Evolutionary conservation across 2,888 invertebrate genomes (phyloP), one percentile per base, ranked within the genome.

Genomic region (Catocala sponsa): DNA sequence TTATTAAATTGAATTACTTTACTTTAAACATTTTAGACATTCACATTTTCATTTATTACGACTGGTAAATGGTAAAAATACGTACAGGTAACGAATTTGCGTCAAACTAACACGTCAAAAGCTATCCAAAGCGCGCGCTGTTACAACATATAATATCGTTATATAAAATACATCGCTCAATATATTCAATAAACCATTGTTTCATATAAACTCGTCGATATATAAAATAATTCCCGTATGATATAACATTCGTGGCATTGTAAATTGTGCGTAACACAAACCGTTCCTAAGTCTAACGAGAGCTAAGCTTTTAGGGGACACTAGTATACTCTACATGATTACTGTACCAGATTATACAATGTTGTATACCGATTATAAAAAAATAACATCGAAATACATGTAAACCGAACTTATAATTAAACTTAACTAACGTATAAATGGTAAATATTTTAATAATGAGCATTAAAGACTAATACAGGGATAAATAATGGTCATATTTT

Each of bases 361-460:
- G 62, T n/a, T 72, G 70, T 75, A 65, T 60, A 69, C 47, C 68
- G 72, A 82, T 78, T 60, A 79, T 80, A 79, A 79, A 83, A 83
- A 86, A 85, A 80, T 81, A 85, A 86, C 80, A 83, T 85, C 79
- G 78, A 87, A 85, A 79, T 74, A 72, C 64, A 72, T 81, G 79
- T 82, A 86, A 84, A 86, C 84, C 80, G 80, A 91, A 91, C 91
- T 90, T 91, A 91, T 85, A 82, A 75, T 85, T 91, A 91, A 83
- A 81, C 87, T 85, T 89, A 80, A 87, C 87, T 91, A 91, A 85
- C 74, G 82, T 87, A 85, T 90, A 91, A 91, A 89, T 91, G 92
- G 91, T 92, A 92, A 89, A 91, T 91, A 91, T 89, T 91, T 89
- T 83, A 88, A 88, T 78, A 91, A 91, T 93, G 94, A 94, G 94